Evolutionary conservation across 1,140 invertebrate genomes (phyloP), one percentile per base, ranked within the genome.

Genomic region (Diprion similis): DNA sequence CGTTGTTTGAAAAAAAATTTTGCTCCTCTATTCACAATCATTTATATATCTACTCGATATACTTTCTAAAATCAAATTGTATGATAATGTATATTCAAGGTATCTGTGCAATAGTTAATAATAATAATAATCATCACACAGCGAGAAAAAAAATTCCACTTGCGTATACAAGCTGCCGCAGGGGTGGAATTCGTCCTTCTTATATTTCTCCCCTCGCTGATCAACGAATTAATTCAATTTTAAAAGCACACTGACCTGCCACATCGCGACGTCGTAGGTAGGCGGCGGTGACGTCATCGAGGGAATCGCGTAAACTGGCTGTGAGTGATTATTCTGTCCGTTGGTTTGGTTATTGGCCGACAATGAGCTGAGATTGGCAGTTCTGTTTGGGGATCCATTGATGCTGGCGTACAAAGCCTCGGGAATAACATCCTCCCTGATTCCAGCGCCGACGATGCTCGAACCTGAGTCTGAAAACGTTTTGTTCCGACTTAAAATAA

Each of bases 231-330:
- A 8, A 13, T 59, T 59, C 1, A 59, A 59, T 59, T 11, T 59
- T 8, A 59, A 11, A n/a, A 59, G 1, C n/a, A 13, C 13, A n/a
- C 66, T 11, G 71, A 88, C 86, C 85, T 87, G 86, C 78, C 83
- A 84, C 66, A 86, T 83, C 3, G 86, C 85, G 4, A 85, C 86
- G 64, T 88, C 86, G 72, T 88, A 88, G 19, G 86, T 87, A 10
- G 86, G 87, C n/a, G 87, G 87, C 24, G 87, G 87, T 64, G 86
- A 87, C 68, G 85, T 87, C 85, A 88, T 87, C 59, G 86, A 86
- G 19, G 86, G 86, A 76, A 88, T 78, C 13, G 80, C 78, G 70
- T 87, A 85, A 71, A 85, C 78, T 9, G 79, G 79, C 73, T 84
- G 84, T 8, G 82, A 78, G 75, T 81, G 79, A 68, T 77, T 79